These are phyloP conservation scores for Lutjanus erythropterus DNA, from an alignment of 2,113 vertebrate species.

Conservation along the genomic window DNA sequence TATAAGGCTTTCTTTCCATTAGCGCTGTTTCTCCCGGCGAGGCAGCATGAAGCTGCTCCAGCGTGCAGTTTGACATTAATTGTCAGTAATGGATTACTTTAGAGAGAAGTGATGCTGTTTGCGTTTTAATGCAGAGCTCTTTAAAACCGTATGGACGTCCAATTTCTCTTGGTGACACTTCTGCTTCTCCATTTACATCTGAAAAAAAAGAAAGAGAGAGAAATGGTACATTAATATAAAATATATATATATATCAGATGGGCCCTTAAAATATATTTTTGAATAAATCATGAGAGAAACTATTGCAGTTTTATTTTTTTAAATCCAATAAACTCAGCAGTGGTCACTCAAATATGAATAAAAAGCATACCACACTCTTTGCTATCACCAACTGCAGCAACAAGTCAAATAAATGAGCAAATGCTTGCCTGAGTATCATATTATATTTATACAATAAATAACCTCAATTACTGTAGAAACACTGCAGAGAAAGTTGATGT, in stretches of 20 bases:
- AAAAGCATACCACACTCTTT: constrained; percentile 22
- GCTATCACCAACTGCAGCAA: not conserved
- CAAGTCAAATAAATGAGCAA: constrained; percentile 37
- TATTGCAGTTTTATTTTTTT: constrained; percentile 2
- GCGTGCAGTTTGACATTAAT: constrained; percentile 84
- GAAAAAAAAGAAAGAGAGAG: constrained; percentile 58
- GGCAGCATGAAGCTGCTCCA: constrained; percentile 87
- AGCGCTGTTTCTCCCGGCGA: constrained; percentile 76
- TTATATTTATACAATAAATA: constrained; percentile 28
- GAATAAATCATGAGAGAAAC: constrained; percentile 28
- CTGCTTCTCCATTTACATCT: constrained; percentile 80
- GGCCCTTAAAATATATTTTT: constrained; percentile 19
- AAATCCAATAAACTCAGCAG: constrained; percentile 39
- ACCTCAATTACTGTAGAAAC: not conserved
- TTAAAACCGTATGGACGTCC: constrained; percentile 42
- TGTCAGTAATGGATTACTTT: constrained; percentile 72
- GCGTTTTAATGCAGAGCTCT: constrained; percentile 62
- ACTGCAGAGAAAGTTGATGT: not conserved
- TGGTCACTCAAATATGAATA: constrained; percentile 21
- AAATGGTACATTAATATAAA: constrained; percentile 39
- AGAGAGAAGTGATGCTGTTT: constrained; percentile 63
- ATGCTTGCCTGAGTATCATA: constrained; percentile 3
- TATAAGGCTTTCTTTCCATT: constrained; percentile 82
- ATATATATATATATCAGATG: not conserved
- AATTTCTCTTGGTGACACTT: constrained; percentile 60